phyloP scores from a whole-genome alignment of 2,888 invertebrate genomes.

The Dynastes tityus region DNA sequence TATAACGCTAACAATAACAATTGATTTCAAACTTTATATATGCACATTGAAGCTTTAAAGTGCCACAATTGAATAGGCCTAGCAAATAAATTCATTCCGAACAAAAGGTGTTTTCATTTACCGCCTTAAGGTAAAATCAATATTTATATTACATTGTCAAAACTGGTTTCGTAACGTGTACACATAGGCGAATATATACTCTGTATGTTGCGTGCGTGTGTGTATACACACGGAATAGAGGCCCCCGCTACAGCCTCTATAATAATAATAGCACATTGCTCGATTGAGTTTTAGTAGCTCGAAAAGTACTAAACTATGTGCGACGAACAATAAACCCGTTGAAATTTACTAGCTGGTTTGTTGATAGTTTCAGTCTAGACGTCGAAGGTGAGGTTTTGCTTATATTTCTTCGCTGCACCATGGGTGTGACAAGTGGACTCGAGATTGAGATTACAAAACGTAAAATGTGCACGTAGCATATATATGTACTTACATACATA shows the following conservation, averaged over 20 bases:
- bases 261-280: conserved; percentile 30
- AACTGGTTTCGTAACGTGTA: conserved; percentile 40
- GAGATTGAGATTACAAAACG: conserved; percentile 32
- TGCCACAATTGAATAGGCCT: conserved; percentile 15
- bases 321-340: conserved; percentile 33
- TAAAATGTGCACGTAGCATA: conserved; percentile 1
- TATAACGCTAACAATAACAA: conserved; percentile 9
- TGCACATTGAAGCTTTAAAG: conserved; percentile 15
- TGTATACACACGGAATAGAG: not conserved
- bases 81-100: conserved; percentile 24
- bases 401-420: conserved; percentile 26
- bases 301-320: conserved; percentile 25
- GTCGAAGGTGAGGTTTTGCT: conserved; percentile 38
- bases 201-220: not conserved
- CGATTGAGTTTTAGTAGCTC: conserved; percentile 37
- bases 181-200: conserved; percentile 6
- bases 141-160: conserved; percentile 43
- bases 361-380: conserved; percentile 35
- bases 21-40: conserved; percentile 29
- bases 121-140: conserved; percentile 39
- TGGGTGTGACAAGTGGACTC: conserved; percentile 36
- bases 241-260: conserved; percentile 1
- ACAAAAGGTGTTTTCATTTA: conserved; percentile 40
- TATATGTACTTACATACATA: not conserved
- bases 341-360: conserved; percentile 25